Percentiles rank a stretch among this genome's conserved stretches.
phyloP scores from a whole-genome alignment of 2,888 invertebrate genomes.

The Plusia festucae region DNA sequence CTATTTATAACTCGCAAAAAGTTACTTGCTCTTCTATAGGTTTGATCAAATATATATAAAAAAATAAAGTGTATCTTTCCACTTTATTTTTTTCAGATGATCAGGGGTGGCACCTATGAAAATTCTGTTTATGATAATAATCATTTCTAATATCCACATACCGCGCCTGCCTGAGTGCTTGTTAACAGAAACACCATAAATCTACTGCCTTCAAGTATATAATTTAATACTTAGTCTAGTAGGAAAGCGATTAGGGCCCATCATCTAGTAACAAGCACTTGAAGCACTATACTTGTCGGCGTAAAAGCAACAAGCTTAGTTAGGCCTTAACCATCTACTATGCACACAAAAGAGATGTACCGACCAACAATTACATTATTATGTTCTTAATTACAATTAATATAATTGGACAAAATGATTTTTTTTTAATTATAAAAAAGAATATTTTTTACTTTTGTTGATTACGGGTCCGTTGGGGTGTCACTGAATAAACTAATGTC shows the following conservation, averaged over 20 bases:
- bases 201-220: neutral
- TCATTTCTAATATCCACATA: neutral
- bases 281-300: neutral
- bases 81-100: no score
- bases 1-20: no score
- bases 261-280: neutral
- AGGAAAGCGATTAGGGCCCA: neutral
- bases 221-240: neutral
- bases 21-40: no score
- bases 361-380: neutral
- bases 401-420: no score
- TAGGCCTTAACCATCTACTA: neutral
- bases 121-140: neutral
- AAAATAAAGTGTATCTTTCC: no score
- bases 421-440: no score
- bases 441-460: no score
- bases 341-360: neutral
- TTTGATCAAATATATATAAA: no score
- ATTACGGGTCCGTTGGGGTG: no score
- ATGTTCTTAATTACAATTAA: no score
- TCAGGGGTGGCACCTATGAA: no score
- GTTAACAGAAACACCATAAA: neutral
- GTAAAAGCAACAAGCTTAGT: neutral
- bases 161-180: neutral
- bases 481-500: no score